Evolutionary conservation across 2,888 invertebrate species (phyloP).

Genomic region (Euplagia quadripunctaria): DNA sequence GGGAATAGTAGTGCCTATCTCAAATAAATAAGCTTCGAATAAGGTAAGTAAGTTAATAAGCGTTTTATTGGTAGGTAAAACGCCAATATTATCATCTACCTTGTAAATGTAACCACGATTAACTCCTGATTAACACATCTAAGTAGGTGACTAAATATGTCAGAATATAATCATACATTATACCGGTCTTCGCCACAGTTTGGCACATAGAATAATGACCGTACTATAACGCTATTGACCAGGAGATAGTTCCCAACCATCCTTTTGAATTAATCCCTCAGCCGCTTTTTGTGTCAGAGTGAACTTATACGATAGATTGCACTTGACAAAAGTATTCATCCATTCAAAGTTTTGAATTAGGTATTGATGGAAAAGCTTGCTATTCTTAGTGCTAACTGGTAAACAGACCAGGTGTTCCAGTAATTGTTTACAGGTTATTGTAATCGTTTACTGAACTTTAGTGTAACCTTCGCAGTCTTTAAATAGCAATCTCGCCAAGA

Average conservation of each 20-base stretch:
- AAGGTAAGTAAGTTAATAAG: no score
- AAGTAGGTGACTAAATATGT: neutral
- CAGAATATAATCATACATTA: slow-evolving; percentile 1
- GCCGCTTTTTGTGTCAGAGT: neutral
- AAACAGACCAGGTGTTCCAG: neutral
- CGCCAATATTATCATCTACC: neutral
- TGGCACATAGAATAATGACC: slow-evolving; percentile 18
- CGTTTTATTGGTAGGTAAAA: no score
- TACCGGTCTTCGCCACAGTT: slow-evolving; percentile 3
- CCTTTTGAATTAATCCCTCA: slow-evolving; percentile 1
- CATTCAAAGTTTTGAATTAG: no score
- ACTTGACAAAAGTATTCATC: no score
- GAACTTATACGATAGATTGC: neutral
- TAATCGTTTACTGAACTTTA: no score
- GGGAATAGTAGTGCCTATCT: no score
- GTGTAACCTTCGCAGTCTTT: no score
- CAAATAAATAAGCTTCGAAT: no score
- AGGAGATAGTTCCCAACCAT: slow-evolving; percentile 5
- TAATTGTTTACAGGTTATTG: no score
- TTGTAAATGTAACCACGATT: neutral
- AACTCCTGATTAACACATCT: no score
- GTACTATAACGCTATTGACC: slow-evolving; percentile 8
- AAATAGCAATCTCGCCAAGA: no score
- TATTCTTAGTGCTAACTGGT: neutral
- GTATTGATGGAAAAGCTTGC: no score